A percentile compares a stretch with the other conserved stretches of the same genome.
Conservation (phyloP, 1,140 invertebrate genomes). For the Bombus huntii region DNA sequence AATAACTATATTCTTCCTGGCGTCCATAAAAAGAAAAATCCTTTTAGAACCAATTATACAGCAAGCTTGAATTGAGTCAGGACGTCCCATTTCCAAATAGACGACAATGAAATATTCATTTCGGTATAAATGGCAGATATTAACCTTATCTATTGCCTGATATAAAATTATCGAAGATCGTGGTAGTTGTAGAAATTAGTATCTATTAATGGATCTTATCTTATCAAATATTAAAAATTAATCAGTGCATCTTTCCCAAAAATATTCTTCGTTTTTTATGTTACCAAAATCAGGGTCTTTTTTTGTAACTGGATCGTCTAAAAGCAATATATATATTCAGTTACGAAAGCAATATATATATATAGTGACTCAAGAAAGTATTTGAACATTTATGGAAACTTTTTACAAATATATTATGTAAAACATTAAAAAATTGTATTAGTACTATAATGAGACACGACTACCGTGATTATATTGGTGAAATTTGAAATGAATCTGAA, state of each 20-base stretch:
- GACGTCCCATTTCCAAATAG: not conserved
- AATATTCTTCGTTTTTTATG: not conserved
- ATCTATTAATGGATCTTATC: not conserved
- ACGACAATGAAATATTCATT: not conserved
- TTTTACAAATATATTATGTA: too few species aligned
- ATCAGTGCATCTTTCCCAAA: rapidly evolving
- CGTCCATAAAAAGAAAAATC: too few species aligned
- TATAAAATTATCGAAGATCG: not conserved
- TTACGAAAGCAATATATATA: too few species aligned
- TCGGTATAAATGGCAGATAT: not conserved
- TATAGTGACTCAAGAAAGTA: too few species aligned
- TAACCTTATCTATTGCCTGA: not conserved
- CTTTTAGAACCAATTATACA: not conserved
- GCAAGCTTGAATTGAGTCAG: not conserved
- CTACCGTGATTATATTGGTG: too few species aligned
- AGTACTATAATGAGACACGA: too few species aligned
- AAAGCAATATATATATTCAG: not conserved
- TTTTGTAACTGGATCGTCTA: not conserved
- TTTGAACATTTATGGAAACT: too few species aligned
- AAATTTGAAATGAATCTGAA: not conserved
- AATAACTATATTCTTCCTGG: too few species aligned
- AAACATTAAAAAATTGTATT: too few species aligned
- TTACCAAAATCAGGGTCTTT: not conserved
- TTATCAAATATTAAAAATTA: not conserved
- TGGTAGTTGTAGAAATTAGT: not conserved